Percentiles rank a stretch among this genome's conserved stretches.
Evolutionary conservation across 2,888 invertebrate species (phyloP).

Genomic region (Acleris sparsana): DNA sequence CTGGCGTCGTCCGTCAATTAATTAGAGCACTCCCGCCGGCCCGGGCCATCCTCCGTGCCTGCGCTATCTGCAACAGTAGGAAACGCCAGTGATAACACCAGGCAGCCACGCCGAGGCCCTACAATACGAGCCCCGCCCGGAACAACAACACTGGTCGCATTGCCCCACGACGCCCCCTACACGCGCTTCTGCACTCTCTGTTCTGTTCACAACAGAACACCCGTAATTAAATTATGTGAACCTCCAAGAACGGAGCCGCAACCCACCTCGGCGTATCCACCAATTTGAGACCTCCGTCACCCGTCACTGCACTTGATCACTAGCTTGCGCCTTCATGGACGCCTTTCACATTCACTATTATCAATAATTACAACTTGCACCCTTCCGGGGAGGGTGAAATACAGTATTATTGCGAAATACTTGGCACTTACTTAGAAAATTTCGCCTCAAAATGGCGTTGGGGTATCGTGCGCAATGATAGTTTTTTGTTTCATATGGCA

Average conservation of each 20-base stretch:
- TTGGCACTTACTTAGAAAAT: slow-evolving; percentile 84
- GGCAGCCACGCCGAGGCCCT: slow-evolving; percentile 55
- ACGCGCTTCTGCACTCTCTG: slow-evolving; percentile 34
- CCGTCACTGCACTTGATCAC: slow-evolving; percentile 53
- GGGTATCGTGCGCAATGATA: slow-evolving; percentile 83
- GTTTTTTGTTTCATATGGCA: slow-evolving; percentile 81
- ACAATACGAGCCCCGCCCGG: slow-evolving; percentile 43
- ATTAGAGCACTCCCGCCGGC: slow-evolving; percentile 69
- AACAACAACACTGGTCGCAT: slow-evolving; percentile 32
- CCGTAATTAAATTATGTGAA: slow-evolving; percentile 67
- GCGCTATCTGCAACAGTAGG: slow-evolving; percentile 81
- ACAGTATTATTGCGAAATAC: slow-evolving; percentile 81
- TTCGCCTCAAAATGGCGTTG: slow-evolving; percentile 85
- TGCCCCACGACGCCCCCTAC: slow-evolving; percentile 26
- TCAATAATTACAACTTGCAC: slow-evolving; percentile 53
- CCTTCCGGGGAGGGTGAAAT: slow-evolving; percentile 56
- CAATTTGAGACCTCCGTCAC: slow-evolving; percentile 54
- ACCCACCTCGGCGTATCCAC: slow-evolving; percentile 72
- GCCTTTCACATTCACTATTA: slow-evolving; percentile 56
- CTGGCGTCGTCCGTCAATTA: slow-evolving; percentile 82
- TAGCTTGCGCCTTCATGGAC: slow-evolving; percentile 45
- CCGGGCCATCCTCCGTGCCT: slow-evolving; percentile 77
- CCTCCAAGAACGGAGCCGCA: slow-evolving; percentile 65
- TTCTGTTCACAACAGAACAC: slow-evolving; percentile 34
- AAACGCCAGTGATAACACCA: slow-evolving; percentile 77